Evolutionary conservation across 2,888 invertebrate genomes (phyloP), one percentile per base, ranked within the genome.

Genomic region (Sicus ferrugineus): DNA sequence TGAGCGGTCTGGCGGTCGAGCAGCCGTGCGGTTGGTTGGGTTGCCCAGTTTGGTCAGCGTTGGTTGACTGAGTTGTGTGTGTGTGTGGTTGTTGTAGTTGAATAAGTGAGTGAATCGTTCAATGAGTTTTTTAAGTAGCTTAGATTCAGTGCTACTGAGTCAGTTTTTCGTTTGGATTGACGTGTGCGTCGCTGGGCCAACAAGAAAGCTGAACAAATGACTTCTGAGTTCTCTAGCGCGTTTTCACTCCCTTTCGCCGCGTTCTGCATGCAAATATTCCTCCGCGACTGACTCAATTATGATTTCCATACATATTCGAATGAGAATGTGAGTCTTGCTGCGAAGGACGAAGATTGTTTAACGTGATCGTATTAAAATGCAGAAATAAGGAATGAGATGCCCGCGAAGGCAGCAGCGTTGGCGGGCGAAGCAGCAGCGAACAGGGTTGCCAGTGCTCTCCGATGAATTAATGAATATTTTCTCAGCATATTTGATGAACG

Each of bases 351-450:
- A 23, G 26, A 54, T 54, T 54, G 62, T 21, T 14, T 42, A 77
- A 78, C 79, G 78, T 80, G 80, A 80, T 80, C 76, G 69, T 77
- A 80, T 80, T 80, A 75, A 74, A 74, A 74, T 74, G 73, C 68
- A 74, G 73, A 74, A 74, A 72, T 72, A 69, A 71, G 69, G 58
- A 21, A 56, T 58, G 69, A n/a, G 66, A 70, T 72, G 68, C 71
- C 63, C 71, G 59, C 67, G 68, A 59, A n/a, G n/a, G n/a, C n/a
- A n/a, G 70, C 59, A 31, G n/a, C 65, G 21, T 48, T 30, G 26
- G 52, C 9, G 7, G 16, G 16, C 34, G 34, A 14, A 9, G 34
- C 14, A 34, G 9, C 7, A 34, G 34, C 9, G 14, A 1, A 21
- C 23, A 2, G 21, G 9, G 23, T 52, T 52, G 21, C 21, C 19